These are phyloP conservation scores for Alitta virens DNA, from an alignment of 2,888 invertebrate genomes.

Conservation along the genomic window DNA sequence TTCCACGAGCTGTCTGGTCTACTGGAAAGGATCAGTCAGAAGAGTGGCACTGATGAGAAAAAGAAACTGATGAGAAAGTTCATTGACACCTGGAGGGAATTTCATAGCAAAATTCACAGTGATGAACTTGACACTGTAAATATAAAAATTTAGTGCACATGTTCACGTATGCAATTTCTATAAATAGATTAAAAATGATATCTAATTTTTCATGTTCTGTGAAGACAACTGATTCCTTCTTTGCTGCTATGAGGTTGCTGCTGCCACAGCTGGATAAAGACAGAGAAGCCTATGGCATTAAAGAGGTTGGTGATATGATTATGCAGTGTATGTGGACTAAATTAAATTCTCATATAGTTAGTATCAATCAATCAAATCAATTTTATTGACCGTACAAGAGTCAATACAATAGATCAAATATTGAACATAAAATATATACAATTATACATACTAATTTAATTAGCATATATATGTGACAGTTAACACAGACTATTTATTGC, in stretches of 20 bases:
- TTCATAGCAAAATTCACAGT: conserved; percentile 49
- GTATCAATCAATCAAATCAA: no score
- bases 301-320: conserved; percentile 64
- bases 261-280: conserved; percentile 77
- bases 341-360: no score
- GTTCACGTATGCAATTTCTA: no score
- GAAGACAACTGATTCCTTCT: conserved; percentile 58
- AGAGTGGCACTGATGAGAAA: conserved; percentile 55
- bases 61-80: conserved; percentile 52
- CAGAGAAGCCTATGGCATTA: conserved; percentile 78
- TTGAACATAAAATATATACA: no score
- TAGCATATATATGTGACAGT: no score
- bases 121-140: conserved; percentile 15
- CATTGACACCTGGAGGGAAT: conserved; percentile 55
- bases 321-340: no score
- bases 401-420: no score
- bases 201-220: neutral
- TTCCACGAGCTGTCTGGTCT: conserved; percentile 58
- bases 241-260: conserved; percentile 74
- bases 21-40: conserved; percentile 65
- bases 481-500: no score
- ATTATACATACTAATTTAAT: no score
- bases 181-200: no score
- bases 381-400: no score
- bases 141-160: conserved; percentile 18